Percentiles rank a stretch among this genome's conserved stretches.
Conservation (phyloP, 2,113 vertebrate species). For the Pygoscelis adeliae region DNA sequence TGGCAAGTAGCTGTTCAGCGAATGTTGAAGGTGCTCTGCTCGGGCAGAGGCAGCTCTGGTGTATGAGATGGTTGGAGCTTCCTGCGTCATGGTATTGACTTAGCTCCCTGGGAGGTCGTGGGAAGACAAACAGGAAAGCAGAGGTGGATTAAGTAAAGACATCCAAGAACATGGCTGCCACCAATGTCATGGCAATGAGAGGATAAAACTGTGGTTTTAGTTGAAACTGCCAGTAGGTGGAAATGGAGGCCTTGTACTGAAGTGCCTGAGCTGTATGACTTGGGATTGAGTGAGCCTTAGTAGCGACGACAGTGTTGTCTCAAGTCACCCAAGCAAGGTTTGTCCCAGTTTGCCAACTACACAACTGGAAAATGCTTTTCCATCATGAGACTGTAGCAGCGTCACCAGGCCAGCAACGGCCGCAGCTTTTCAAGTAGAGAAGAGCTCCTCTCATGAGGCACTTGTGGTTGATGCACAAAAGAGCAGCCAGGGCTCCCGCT, state of each 20-base stretch:
- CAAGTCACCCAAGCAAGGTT: neutral
- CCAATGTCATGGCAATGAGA: neutral
- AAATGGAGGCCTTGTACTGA: neutral
- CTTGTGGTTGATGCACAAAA: neutral
- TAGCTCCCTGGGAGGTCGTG: neutral
- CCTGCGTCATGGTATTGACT: neutral
- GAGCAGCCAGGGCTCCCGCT: neutral
- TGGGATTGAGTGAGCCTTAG: neutral
- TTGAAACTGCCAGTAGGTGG: neutral
- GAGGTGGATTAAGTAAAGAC: neutral
- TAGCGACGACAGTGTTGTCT: neutral
- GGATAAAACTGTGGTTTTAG: neutral
- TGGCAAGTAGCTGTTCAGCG: neutral
- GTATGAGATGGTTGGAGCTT: neutral
- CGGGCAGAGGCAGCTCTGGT: neutral
- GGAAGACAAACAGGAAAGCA: neutral
- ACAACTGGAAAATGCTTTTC: neutral
- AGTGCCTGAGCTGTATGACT: neutral
- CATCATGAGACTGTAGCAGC: neutral
- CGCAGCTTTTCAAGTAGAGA: neutral
- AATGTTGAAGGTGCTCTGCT: neutral
- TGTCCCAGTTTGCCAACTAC: neutral
- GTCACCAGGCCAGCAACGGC: neutral
- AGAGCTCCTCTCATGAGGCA: neutral
- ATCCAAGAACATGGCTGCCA: neutral